Base-by-base conservation (phyloP, 2,797 vertebrate species). In the Artibeus lituratus region DNA sequence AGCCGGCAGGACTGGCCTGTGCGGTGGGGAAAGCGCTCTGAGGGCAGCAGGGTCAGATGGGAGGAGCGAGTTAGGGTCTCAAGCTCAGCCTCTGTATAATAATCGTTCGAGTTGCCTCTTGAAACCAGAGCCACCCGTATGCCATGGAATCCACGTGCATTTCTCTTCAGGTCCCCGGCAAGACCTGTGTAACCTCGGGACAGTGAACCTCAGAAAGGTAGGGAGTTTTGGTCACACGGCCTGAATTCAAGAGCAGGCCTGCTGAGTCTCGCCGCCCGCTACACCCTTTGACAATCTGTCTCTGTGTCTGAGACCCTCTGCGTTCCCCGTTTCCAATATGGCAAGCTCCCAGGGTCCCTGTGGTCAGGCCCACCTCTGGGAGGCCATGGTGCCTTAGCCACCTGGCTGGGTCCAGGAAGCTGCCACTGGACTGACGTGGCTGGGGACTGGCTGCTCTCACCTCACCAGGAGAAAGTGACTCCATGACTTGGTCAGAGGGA, bases 31-130 rank as follows among this genome's bases (percentile, higher is more conserved):
- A 53, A 14, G 15, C 1, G 5, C 29, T 80, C 18, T 1, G 49
- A 16, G 57, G 70, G 32, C 9, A 6, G 82, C 1, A 1, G 0
- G 22, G 29, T 0, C 2, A 62, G n/a, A 16, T 3, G 7, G 4
- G 39, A 42, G 10, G 32, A 22, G 14, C 0, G 10, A 24, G 42
- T 7, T 0, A 1, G 12, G 51, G 10, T 62, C 55, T 18, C 11
- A 42, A 21, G 42, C 39, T 80, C 32, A n/a, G 65, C 29, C 39
- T 59, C 55, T 14, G 0, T 9, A 18, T 24, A 14, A 19, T 37
- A n/a, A n/a, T 10, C 15, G 7, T 19, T 22, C 15, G 21, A 0
- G 5, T 18, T 59, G 5, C 53, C 15, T 49, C 47, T 69, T 55
- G 32, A 67, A 92, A 18, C 35, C 84, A 35, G 44, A 69, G 76